Evolutionary conservation across 2,888 invertebrate genomes (phyloP).

Genomic region (Leucozona laternaria): DNA sequence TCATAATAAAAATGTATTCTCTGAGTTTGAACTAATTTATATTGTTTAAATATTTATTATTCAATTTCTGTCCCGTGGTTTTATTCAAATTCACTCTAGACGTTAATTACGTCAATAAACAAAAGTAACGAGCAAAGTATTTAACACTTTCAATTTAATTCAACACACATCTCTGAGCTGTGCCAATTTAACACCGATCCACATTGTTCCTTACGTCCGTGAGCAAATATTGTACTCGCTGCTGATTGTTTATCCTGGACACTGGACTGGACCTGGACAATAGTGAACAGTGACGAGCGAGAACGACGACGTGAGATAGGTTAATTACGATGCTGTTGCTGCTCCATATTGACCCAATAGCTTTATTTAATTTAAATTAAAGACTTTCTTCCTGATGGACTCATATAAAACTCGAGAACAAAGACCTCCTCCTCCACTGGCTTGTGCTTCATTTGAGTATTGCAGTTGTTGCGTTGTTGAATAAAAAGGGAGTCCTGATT

Average conservation of each 20-base stretch:
- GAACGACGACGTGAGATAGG: constrained; percentile 5
- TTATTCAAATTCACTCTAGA: constrained; percentile 16
- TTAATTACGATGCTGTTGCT: constrained; percentile 23
- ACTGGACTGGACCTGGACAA: constrained; percentile 9
- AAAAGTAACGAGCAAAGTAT: constrained; percentile 27
- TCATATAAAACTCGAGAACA: not conserved
- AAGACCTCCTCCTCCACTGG: not conserved
- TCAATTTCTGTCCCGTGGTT: constrained; percentile 6
- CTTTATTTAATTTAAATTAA: constrained; percentile 49
- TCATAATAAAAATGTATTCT: not conserved
- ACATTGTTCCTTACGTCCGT: constrained; percentile 4
- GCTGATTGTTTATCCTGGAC: constrained; percentile 17
- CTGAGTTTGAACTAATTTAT: not conserved
- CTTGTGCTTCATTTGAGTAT: constrained; percentile 19
- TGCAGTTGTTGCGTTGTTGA: constrained; percentile 17
- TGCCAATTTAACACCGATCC: constrained; percentile 6
- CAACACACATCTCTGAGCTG: not conserved
- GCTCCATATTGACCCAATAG: constrained; percentile 28
- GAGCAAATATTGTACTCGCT: constrained; percentile 25
- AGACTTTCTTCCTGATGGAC: constrained; percentile 16
- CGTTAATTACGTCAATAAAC: constrained; percentile 40
- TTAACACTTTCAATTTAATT: constrained; percentile 23
- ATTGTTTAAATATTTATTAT: constrained; percentile 9
- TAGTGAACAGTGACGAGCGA: not conserved
- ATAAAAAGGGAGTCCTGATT: not conserved